These are phyloP conservation scores for Acyrthosiphon pisum DNA, from an alignment of 1,140 invertebrate genomes.

Conservation along the genomic window DNA sequence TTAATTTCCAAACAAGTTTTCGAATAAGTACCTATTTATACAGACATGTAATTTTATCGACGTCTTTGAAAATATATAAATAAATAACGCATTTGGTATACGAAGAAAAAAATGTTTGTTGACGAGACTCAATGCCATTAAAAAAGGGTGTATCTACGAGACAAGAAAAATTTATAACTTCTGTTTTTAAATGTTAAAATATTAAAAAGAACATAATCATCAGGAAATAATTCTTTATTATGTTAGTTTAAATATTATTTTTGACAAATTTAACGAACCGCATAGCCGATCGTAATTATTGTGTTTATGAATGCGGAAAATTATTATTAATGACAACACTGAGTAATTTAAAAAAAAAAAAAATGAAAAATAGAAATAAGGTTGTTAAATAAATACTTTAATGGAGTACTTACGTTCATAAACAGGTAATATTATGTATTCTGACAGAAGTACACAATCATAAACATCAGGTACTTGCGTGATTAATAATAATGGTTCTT, in stretches of 20 bases:
- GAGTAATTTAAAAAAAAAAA: not conserved
- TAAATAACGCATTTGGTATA: not conserved
- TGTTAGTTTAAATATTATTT: not conserved
- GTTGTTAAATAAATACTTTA: not conserved
- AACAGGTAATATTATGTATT: not conserved
- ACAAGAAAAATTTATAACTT: not conserved
- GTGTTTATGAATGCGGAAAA: slow-evolving; percentile 50
- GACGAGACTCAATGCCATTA: not conserved
- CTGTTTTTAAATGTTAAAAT: not conserved
- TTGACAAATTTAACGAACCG: slow-evolving; percentile 42
- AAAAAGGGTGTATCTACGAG: not conserved
- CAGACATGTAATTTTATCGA: not conserved
- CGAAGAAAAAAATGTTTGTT: not conserved
- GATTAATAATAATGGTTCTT: not conserved
- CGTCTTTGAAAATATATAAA: not conserved
- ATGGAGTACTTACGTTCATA: not conserved
- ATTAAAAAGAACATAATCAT: not conserved
- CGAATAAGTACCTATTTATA: not conserved
- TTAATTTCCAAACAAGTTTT: slow-evolving; percentile 18
- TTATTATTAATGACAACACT: slow-evolving; percentile 19
- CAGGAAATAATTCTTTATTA: not conserved
- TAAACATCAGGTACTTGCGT: not conserved
- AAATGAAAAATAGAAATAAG: not conserved
- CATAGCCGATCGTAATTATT: slow-evolving; percentile 42
- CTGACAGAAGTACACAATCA: not conserved